phyloP scores from a whole-genome alignment of 2,888 invertebrate genomes.

The Abscondita cerata region DNA sequence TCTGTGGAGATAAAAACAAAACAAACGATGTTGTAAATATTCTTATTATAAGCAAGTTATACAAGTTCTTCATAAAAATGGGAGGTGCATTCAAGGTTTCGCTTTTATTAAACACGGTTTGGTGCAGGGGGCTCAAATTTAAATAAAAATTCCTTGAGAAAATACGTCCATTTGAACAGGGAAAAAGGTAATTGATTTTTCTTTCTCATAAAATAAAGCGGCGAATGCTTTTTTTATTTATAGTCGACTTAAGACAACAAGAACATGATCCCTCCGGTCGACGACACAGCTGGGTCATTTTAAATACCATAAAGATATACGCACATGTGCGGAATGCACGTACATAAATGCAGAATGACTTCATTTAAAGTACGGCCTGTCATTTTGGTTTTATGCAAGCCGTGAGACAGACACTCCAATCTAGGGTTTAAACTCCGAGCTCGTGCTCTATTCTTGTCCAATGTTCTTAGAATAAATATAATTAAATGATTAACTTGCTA shows the following conservation, averaged over 20 bases:
- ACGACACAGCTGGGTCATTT: conserved; percentile 48
- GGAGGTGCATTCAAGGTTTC: conserved; percentile 44
- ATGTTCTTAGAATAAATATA: conserved; percentile 37
- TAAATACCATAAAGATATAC: conserved; percentile 50
- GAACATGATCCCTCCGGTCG: conserved; percentile 42
- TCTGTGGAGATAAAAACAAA: conserved; percentile 36
- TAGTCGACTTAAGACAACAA: conserved; percentile 51
- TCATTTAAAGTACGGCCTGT: conserved; percentile 30
- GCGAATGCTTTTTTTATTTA: conserved; percentile 46
- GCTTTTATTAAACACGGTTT: conserved; percentile 50
- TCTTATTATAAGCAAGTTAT: conserved; percentile 53
- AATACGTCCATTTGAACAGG: conserved; percentile 24
- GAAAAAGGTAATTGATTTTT: conserved; percentile 41
- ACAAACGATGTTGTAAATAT: conserved; percentile 50
- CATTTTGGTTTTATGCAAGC: conserved; percentile 29
- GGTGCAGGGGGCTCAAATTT: conserved; percentile 37
- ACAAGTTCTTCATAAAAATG: conserved; percentile 50
- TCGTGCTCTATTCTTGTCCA: conserved; percentile 36
- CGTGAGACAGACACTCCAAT: conserved; percentile 29
- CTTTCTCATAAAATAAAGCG: conserved; percentile 29
- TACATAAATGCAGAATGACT: conserved; percentile 32
- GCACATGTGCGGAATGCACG: conserved; percentile 40
- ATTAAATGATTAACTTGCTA: conserved; percentile 38
- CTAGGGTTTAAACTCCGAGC: conserved; percentile 28
- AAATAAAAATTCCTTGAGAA: conserved; percentile 24